phyloP scores from a whole-genome alignment of 2,113 vertebrate species.

The Oncorhynchus kisutch region DNA sequence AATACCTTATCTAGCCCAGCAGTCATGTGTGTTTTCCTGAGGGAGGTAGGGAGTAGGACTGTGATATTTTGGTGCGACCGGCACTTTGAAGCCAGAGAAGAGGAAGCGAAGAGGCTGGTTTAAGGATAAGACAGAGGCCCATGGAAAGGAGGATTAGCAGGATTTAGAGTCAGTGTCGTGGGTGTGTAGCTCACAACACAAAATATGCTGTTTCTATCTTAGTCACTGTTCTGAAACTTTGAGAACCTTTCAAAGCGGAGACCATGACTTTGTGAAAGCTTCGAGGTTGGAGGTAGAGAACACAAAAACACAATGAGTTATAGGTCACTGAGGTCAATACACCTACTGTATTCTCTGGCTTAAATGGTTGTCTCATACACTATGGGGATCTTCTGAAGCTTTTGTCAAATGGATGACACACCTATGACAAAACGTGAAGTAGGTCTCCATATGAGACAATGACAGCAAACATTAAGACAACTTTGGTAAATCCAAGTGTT shows the following conservation, averaged over 20 bases:
- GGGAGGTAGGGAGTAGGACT: background rate
- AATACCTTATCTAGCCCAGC: constrained; percentile 1
- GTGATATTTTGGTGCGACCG: background rate
- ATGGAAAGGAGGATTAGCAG: constrained; percentile 5
- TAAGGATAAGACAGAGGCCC: constrained; percentile 7
- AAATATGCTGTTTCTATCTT: background rate
- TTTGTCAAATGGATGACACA: background rate
- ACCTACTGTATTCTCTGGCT: background rate
- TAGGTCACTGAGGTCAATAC: background rate
- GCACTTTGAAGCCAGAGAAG: constrained; percentile 1
- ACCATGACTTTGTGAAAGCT: background rate
- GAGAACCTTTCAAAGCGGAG: background rate
- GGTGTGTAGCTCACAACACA: background rate
- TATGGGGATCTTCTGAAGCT: background rate
- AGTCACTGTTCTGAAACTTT: constrained; percentile 4
- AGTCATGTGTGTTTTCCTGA: background rate
- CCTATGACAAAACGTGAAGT: background rate
- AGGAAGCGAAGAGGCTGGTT: background rate
- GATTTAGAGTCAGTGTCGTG: background rate
- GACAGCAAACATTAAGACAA: background rate
- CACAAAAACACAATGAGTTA: too few relatives aligned
- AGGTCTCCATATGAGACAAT: background rate
- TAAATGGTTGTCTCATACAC: background rate
- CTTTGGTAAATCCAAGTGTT: background rate
- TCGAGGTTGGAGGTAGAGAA: too few relatives aligned